Conservation (phyloP, 2,113 vertebrate species). For the Sebastes schlegelii region DNA sequence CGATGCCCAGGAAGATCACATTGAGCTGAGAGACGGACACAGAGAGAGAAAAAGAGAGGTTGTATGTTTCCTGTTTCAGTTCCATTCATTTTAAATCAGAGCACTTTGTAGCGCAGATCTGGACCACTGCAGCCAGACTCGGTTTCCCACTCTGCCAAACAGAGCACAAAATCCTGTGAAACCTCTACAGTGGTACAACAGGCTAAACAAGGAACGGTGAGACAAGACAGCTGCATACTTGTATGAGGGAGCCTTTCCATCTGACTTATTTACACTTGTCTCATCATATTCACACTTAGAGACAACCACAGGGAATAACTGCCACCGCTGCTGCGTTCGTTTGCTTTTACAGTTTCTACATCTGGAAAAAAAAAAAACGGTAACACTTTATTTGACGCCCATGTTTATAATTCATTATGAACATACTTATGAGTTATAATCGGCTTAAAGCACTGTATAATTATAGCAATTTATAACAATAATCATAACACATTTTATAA, state of each 20-base stretch:
- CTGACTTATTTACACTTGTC: constrained; percentile 67
- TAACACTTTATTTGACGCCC: not conserved
- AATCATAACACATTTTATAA: too few species aligned
- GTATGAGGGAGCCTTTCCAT: constrained; percentile 56
- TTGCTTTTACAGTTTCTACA: constrained; percentile 16
- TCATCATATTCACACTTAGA: constrained; percentile 67
- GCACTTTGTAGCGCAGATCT: constrained; percentile 64
- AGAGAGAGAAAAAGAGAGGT: constrained; percentile 26
- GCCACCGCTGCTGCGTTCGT: constrained; percentile 7
- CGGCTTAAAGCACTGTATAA: too few species aligned
- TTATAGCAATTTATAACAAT: too few species aligned
- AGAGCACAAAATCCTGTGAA: constrained; percentile 76
- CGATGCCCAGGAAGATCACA: constrained; percentile 98
- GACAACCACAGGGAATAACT: constrained; percentile 39
- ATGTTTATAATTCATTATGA: not conserved
- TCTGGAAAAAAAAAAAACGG: not conserved
- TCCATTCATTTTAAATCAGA: constrained; percentile 75
- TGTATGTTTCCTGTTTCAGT: constrained; percentile 45
- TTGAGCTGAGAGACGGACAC: constrained; percentile 87
- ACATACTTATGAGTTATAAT: not conserved
- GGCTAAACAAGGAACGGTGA: constrained; percentile 37
- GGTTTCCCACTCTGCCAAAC: constrained; percentile 77
- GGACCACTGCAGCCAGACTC: constrained; percentile 30
- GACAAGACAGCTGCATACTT: constrained; percentile 60
- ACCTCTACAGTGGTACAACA: constrained; percentile 28